Conservation (phyloP, 2,113 vertebrate genomes). For the Zingel zingel region DNA sequence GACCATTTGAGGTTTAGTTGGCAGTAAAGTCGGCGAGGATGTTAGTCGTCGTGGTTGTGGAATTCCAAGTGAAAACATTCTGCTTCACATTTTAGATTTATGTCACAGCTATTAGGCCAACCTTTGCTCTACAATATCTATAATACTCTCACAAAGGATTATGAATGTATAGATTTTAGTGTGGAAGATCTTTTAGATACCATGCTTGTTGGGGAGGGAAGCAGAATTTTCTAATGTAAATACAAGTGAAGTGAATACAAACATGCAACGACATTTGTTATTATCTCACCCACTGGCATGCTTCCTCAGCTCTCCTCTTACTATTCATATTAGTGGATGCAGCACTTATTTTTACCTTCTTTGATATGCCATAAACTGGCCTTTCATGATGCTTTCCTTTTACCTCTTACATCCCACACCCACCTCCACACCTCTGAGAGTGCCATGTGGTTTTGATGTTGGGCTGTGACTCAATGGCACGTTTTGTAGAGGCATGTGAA, state of each 20-base stretch:
- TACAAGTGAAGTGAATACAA: conserved; percentile 8
- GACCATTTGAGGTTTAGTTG: conserved; percentile 36
- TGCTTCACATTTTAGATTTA: not conserved
- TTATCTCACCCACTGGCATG: conserved; percentile 21
- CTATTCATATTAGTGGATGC: conserved; percentile 32
- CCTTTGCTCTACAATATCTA: not conserved
- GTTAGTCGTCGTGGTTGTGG: not conserved
- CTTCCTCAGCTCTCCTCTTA: conserved; percentile 24
- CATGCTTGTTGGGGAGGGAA: not conserved
- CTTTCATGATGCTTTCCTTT: conserved; percentile 26
- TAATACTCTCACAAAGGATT: not conserved
- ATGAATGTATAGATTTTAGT: not conserved
- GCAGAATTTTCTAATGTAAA: conserved; percentile 10
- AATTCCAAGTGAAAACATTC: conserved; percentile 22
- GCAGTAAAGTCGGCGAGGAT: not conserved
- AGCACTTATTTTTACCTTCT: conserved; percentile 33
- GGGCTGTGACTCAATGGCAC: conserved; percentile 65
- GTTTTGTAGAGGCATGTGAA: conserved; percentile 73
- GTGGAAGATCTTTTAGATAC: not conserved
- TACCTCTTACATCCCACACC: conserved; percentile 44
- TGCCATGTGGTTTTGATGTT: conserved; percentile 78
- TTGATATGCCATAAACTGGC: conserved; percentile 32
- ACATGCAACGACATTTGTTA: conserved; percentile 15
- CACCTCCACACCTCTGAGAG: conserved; percentile 51
- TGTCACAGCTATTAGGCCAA: not conserved